Percentiles rank a stretch among this genome's conserved stretches.
These are phyloP conservation scores for Pogonomyrmex californicus DNA, from an alignment of 1,140 invertebrate genomes.

Conservation along the genomic window DNA sequence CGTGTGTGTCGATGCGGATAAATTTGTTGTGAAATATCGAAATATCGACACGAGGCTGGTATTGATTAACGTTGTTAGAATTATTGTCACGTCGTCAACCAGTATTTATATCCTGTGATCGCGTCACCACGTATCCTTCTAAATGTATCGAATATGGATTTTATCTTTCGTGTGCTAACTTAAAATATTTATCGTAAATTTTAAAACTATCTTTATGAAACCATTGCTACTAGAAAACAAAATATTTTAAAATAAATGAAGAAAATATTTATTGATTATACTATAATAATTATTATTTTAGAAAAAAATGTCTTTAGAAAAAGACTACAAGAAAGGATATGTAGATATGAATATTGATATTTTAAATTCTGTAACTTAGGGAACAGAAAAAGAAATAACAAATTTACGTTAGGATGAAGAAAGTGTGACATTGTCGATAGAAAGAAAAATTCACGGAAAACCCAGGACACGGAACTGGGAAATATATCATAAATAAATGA, in stretches of 20 bases:
- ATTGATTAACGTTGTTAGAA: conserved; percentile 57
- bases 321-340: neutral
- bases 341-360: neutral
- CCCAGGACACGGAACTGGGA: conserved; percentile 22
- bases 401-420: conserved; percentile 33
- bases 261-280: neutral
- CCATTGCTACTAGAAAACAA: neutral
- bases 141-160: conserved; percentile 33
- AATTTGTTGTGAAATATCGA: conserved; percentile 45
- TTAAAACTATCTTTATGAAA: neutral
- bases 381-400: neutral
- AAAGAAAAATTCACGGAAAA: conserved; percentile 35
- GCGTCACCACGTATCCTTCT: conserved; percentile 15
- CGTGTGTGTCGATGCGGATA: conserved; percentile 27
- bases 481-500: conserved; percentile 57
- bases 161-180: neutral
- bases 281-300: neutral
- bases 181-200: conserved; percentile 14
- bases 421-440: conserved; percentile 39
- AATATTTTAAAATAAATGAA: neutral
- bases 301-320: neutral
- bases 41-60: conserved; percentile 35
- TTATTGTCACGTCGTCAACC: conserved; percentile 53
- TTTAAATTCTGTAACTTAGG: conserved; percentile 17
- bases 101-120: conserved; percentile 42